Conservation (phyloP, 2,797 vertebrate species). For the Pelobates cultripes region DNA sequence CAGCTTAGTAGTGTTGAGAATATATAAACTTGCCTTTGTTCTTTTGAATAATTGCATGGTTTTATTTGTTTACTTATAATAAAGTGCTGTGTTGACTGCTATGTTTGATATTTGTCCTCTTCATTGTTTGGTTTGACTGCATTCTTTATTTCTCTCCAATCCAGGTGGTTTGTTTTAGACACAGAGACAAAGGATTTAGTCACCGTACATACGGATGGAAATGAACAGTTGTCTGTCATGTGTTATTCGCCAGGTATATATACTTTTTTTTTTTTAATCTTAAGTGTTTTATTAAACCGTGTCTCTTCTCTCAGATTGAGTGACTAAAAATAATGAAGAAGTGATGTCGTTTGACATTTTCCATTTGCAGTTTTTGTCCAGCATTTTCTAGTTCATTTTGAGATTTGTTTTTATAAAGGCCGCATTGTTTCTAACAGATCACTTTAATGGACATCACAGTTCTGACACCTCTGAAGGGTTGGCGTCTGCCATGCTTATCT, state of each 20-base stretch:
- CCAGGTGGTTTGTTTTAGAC: conserved; percentile 98
- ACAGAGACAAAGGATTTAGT: conserved; percentile 95
- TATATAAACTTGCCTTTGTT: neutral
- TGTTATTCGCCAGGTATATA: conserved; percentile 88
- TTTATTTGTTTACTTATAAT: neutral
- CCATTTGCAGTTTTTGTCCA: too few species aligned
- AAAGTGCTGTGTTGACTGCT: too few species aligned
- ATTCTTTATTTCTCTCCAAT: conserved; percentile 44
- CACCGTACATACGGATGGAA: conserved; percentile 95
- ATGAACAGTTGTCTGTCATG: conserved; percentile 94
- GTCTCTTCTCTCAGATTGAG: too few species aligned
- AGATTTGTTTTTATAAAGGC: too few species aligned
- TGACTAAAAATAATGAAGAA: too few species aligned
- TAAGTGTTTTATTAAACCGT: neutral
- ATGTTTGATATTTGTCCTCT: neutral
- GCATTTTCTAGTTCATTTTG: too few species aligned
- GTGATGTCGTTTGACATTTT: too few species aligned
- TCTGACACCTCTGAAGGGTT: too few species aligned
- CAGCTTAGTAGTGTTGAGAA: too few species aligned
- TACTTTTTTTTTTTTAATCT: neutral
- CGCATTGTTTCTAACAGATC: too few species aligned
- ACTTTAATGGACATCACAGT: too few species aligned
- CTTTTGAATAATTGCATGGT: neutral
- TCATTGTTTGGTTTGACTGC: neutral
- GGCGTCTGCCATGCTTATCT: too few species aligned